These are phyloP conservation scores for Alauda arvensis DNA, from an alignment of 2,797 vertebrate genomes.

Conservation along the genomic window DNA sequence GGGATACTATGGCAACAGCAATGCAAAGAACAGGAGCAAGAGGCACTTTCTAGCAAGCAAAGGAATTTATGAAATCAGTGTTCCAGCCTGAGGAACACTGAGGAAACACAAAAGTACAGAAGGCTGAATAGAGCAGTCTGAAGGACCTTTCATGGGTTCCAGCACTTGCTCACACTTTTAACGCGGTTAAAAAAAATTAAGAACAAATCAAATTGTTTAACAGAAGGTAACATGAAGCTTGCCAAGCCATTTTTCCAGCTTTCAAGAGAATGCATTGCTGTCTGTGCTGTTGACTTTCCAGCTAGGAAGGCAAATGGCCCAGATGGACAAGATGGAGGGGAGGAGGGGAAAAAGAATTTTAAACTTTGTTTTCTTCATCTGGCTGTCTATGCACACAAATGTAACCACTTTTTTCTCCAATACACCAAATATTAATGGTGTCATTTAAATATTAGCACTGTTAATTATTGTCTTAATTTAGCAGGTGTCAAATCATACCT, in stretches of 20 bases:
- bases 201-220: neutral
- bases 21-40: neutral
- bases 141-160: neutral
- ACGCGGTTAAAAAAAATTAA: neutral
- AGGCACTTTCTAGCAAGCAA: neutral
- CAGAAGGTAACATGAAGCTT: constrained; percentile 12
- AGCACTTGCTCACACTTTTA: neutral
- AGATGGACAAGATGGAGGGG: neutral
- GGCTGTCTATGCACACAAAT: neutral
- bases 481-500: neutral
- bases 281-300: neutral
- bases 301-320: neutral
- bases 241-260: constrained; percentile 21
- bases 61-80: neutral
- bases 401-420: neutral
- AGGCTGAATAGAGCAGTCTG: neutral
- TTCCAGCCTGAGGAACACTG: neutral
- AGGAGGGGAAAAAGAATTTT: neutral
- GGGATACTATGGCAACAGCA: constrained; percentile 18
- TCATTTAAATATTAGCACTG: neutral
- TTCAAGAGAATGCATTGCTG: neutral
- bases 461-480: neutral
- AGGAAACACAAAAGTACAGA: neutral
- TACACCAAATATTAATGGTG: neutral
- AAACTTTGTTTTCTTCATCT: neutral